These are phyloP conservation scores for Siniperca chuatsi DNA, from an alignment of 2,113 vertebrate species.

Conservation along the genomic window DNA sequence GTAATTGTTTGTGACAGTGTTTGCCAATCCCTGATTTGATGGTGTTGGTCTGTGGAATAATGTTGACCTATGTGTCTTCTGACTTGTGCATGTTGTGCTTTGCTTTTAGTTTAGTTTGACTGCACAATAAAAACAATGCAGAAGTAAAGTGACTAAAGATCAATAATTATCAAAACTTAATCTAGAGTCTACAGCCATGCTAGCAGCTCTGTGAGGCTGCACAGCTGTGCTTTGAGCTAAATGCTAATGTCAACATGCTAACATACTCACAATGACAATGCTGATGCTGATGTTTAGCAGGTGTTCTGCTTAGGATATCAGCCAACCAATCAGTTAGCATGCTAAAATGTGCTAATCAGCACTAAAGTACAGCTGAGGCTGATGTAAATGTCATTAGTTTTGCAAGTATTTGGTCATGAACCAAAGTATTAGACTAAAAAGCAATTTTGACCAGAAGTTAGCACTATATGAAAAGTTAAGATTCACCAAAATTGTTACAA, in stretches of 20 bases:
- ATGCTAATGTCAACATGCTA: not conserved
- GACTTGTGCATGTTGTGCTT: not conserved
- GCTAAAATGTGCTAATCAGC: not conserved
- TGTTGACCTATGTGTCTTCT: conserved; percentile 3
- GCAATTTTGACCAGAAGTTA: not conserved
- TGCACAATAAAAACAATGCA: not conserved
- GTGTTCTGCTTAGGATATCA: not conserved
- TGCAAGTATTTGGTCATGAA: not conserved
- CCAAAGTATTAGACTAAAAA: not conserved
- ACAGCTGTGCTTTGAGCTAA: not conserved
- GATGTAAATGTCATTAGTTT: not conserved
- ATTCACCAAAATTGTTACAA: not conserved
- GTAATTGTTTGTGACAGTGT: conserved; percentile 59
- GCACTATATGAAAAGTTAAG: not conserved
- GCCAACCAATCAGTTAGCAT: not conserved
- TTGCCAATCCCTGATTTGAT: conserved; percentile 48
- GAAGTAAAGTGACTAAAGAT: conserved; percentile 5
- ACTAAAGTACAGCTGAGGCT: not conserved
- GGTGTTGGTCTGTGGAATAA: conserved; percentile 33
- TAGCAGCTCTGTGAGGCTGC: conserved; percentile 4
- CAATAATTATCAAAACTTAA: not conserved
- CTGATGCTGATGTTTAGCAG: not conserved
- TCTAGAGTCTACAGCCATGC: conserved; percentile 1
- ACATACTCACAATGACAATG: not conserved
- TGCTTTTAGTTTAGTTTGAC: not conserved